Base-by-base conservation (phyloP, 2,888 invertebrate species). In the Brenthis hecate region DNA sequence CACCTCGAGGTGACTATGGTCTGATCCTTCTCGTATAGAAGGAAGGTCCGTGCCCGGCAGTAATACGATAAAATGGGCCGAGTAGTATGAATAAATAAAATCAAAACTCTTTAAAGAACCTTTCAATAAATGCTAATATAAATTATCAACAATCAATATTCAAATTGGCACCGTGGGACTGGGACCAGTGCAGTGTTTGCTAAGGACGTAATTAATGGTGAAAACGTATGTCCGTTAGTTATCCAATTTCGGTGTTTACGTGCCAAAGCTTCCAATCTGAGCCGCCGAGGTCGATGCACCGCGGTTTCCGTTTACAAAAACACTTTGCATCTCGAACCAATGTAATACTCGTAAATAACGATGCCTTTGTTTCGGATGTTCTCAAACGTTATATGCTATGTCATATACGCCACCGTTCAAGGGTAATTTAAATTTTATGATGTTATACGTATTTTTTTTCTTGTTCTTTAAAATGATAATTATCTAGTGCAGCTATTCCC, bases 281-380 rank as follows among this genome's bases (percentile, higher is more conserved):
- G 60, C 58, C 66, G 69, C 58, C 66, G 69, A 62, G 71, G 71
- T 69, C 69, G 47, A 50, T 66, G 71, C 63, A 71, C 71, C 58
- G 36, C 55, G 53, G 51, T 64, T 66, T 69, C 66, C 69, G 69
- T 71, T 66, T 69, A 69, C 66, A 61, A 65, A 69, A 64, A 71
- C 69, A 71, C 71, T 66, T 66, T 54, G 66, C 66, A 64, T 68
- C 65, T 65, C 47, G 19, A 51, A 14, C 53, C 14, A 36, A 19
- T 50, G 48, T 50, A 54, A 23, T 64, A n/a, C n/a, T n/a, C n/a
- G n/a, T n/a, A 51, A 64, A 70, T 66, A 65, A 66, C 53, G 58
- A 66, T 5, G 23, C 69, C 71, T 71, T 71, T 71, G 69, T 71
- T 66, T 54, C 51, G 36, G 36, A 43, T 16, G 19, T 19, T 36